These are phyloP conservation scores for Pygoscelis adeliae DNA, from an alignment of 2,113 vertebrate species.

Conservation along the genomic window DNA sequence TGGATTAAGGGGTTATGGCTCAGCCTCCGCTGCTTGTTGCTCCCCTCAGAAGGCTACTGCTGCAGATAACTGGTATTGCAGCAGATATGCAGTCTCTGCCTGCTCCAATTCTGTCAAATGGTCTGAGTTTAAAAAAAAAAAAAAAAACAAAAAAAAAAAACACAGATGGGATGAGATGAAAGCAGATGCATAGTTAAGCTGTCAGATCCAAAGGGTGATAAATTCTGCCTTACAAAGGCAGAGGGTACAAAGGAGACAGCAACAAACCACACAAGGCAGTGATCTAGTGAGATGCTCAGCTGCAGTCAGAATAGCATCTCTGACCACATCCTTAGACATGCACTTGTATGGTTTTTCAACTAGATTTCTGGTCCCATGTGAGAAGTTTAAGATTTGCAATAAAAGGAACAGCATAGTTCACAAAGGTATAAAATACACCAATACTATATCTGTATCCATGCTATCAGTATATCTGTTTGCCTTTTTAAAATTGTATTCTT, in stretches of 20 bases:
- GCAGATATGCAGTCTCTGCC: background rate
- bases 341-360: background rate
- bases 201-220: slow-evolving; percentile 10
- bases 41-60: background rate
- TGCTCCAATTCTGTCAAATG: slow-evolving; percentile 1
- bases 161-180: slow-evolving; percentile 7
- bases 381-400: background rate
- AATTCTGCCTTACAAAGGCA: background rate
- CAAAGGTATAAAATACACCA: background rate
- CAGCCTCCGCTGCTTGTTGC: background rate
- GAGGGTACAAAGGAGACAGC: background rate
- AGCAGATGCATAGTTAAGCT: slow-evolving; percentile 31
- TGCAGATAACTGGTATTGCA: background rate
- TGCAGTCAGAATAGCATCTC: background rate
- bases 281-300: background rate
- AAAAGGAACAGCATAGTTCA: background rate
- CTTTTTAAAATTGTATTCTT: background rate
- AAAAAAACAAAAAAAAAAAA: background rate
- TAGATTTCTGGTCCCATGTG: background rate
- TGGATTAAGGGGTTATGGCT: background rate
- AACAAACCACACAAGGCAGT: background rate
- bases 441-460: background rate
- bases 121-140: background rate
- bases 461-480: background rate
- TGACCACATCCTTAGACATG: background rate